Percentiles rank a stretch among this genome's conserved stretches.
These are phyloP conservation scores for Elephas maximus DNA, from an alignment of 2,113 vertebrate genomes.

Conservation along the genomic window DNA sequence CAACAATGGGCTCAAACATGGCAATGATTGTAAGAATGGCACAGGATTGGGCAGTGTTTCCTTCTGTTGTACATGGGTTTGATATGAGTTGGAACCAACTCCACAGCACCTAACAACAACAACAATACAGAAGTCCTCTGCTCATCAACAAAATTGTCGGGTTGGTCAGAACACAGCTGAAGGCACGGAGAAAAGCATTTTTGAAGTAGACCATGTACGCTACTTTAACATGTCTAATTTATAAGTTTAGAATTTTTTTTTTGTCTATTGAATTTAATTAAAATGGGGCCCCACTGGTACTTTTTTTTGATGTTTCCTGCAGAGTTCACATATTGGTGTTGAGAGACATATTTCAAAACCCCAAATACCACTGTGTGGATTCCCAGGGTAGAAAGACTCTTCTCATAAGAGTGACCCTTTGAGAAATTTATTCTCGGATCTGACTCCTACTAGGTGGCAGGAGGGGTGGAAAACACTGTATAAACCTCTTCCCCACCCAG, in stretches of 20 bases:
- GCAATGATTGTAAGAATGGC: no score
- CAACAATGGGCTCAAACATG: no score
- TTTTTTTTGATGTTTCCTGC: neutral
- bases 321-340: neutral
- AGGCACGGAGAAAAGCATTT: neutral
- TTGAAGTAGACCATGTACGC: neutral
- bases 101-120: no score
- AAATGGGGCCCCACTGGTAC: neutral
- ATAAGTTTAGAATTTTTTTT: neutral
- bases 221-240: neutral
- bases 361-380: neutral
- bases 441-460: neutral
- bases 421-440: neutral
- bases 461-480: neutral
- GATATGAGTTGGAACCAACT: no score
- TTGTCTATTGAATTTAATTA: neutral
- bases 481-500: neutral
- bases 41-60: no score
- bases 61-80: no score
- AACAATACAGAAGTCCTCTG: neutral
- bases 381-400: neutral
- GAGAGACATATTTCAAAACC: conserved; percentile 32
- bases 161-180: neutral
- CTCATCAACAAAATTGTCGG: neutral
- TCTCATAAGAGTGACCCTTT: neutral